phyloP scores from a whole-genome alignment of 1,140 invertebrate species.

The Listronotus oregonensis region DNA sequence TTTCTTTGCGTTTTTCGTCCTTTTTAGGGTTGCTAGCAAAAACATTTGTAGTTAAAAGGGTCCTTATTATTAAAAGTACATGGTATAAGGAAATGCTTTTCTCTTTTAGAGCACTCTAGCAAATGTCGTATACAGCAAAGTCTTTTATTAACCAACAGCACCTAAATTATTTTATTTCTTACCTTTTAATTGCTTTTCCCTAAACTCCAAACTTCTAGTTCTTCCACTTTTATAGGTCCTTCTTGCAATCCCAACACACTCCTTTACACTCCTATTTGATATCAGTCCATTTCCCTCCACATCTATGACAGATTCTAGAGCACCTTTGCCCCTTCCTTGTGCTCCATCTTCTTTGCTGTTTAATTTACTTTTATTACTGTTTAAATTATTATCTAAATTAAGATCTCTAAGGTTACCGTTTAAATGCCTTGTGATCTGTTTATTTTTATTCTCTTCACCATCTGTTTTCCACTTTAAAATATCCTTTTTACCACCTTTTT shows the following conservation, averaged over 20 bases:
- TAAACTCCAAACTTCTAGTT: conserved; percentile 76
- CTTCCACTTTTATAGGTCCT: conserved; percentile 69
- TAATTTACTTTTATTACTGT: conserved; percentile 1
- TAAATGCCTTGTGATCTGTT: not conserved
- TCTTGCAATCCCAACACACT: conserved; percentile 28
- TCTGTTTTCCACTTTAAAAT: not conserved
- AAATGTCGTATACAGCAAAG: too few species aligned
- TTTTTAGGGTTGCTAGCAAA: too few species aligned
- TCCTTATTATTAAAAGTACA: too few species aligned
- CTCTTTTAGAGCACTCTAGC: too few species aligned
- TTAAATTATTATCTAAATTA: conserved; percentile 5
- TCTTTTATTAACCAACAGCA: too few species aligned
- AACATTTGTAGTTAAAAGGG: too few species aligned
- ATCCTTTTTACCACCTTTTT: not conserved
- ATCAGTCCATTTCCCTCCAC: not conserved
- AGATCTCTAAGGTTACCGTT: conserved; percentile 3
- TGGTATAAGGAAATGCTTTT: too few species aligned
- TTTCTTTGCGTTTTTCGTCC: too few species aligned
- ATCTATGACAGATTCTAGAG: conserved; percentile 4
- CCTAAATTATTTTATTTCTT: not conserved
- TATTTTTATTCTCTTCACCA: not conserved
- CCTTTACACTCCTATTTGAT: conserved; percentile 12
- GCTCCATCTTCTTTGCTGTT: not conserved
- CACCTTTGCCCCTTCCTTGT: not conserved
- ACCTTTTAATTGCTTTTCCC: conserved; percentile 76